Base-by-base conservation (phyloP, 2,888 invertebrate species). In the Liodrosophila aerea region DNA sequence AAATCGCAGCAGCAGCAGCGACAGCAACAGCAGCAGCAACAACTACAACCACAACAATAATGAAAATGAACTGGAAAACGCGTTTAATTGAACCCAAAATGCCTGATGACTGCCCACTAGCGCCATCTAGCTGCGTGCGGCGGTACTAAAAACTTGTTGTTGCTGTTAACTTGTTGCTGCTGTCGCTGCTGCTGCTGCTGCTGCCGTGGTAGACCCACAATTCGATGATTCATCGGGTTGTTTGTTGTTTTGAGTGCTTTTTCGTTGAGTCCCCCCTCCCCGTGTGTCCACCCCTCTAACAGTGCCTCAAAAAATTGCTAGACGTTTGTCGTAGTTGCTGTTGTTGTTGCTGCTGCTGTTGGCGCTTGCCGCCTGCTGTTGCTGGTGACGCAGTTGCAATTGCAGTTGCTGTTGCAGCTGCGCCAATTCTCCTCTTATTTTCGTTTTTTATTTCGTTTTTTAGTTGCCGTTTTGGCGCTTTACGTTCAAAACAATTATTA, bases 401-500 rank as follows among this genome's bases (percentile, higher is more conserved):
- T 72, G 59, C 71, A 67, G 75, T 70, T 78, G 73, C 73, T 73
- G 80, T 74, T 80, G 73, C 73, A 74, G 73, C 73, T 73, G 78
- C 77, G 78, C 85, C 85, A 82, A 82, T 78, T 85, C 85, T 82
- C 82, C 67, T 52, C 72, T 69, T 27, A 44, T 53, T 63, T 22
- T 22, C n/a, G n/a, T 22, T 22, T 22, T 22, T 4, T 22, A 22
- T 22, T 22, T 22, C 5, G 2, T 22, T 22, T 22, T 22, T 22
- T 22, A 22, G 2, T 22, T 64, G 64, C 53, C 39, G 47, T 62
- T 22, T 75, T 69, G 65, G 62, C 76, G 85, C 78, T 76, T 73
- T 83, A 72, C 73, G 76, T 78, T 76, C 81, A 72, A 73, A 86
- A 86, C 84, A 86, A 87, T 86, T 87, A 86, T 86, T 86, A 87